Percentiles rank a stretch among this genome's conserved stretches.
These are phyloP conservation scores for Eulemur coronatus DNA, from an alignment of 2,797 vertebrate species.

Conservation along the genomic window DNA sequence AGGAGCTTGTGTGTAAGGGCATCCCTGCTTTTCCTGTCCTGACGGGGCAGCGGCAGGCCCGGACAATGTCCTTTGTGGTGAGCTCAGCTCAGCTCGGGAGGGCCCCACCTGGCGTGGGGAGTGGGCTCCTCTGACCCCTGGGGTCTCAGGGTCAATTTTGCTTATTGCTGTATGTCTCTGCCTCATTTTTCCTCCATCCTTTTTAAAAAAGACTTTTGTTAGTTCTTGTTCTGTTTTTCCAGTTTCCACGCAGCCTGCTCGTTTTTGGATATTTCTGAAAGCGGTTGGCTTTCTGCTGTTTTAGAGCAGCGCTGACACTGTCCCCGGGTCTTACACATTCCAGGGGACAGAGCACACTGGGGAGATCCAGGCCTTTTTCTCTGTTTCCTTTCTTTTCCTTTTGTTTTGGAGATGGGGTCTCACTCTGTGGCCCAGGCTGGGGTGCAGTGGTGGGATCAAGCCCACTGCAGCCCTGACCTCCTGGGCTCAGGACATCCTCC, in stretches of 20 bases:
- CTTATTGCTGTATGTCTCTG: neutral
- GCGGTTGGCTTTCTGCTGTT: neutral
- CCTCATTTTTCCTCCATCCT: neutral
- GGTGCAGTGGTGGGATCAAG: too few relatives aligned
- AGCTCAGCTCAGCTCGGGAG: neutral
- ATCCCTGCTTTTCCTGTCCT: neutral
- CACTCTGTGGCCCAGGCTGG: neutral
- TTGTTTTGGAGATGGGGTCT: neutral
- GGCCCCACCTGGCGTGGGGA: neutral
- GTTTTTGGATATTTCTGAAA: neutral
- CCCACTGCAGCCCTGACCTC: neutral
- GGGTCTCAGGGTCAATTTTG: neutral
- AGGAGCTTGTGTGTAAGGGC: neutral
- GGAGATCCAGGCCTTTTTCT: neutral
- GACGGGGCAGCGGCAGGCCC: neutral
- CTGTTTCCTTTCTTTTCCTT: neutral
- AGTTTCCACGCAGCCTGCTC: neutral
- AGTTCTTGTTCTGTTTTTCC: neutral
- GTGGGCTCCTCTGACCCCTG: neutral
- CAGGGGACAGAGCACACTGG: neutral
- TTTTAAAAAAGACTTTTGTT: neutral
- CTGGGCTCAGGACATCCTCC: neutral
- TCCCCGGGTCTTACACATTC: neutral
- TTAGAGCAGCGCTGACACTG: neutral
- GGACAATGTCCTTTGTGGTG: neutral